A percentile compares a stretch with the other conserved stretches of the same genome.
These are phyloP conservation scores for Oithona nana DNA, from an alignment of 2,888 invertebrate species.

Conservation along the genomic window DNA sequence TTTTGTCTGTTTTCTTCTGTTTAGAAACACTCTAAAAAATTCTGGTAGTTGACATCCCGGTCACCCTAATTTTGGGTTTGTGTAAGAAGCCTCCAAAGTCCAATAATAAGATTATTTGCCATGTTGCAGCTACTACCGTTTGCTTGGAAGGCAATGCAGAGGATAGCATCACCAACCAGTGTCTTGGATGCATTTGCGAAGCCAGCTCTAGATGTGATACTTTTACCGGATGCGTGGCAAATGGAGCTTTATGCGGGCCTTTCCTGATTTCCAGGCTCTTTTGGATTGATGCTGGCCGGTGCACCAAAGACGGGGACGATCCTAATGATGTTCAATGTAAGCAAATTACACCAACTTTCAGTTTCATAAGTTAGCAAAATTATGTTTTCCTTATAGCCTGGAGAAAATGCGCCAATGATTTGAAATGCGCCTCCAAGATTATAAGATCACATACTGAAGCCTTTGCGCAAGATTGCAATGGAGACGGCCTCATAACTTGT, in stretches of 20 bases:
- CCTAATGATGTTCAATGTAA: not conserved
- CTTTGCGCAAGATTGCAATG: constrained; percentile 24
- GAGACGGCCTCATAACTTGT: constrained; percentile 24
- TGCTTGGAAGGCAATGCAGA: too few relatives aligned
- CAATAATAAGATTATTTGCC: too few relatives aligned
- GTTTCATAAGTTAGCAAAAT: too few relatives aligned
- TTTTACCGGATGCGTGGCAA: not conserved
- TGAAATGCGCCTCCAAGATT: not conserved
- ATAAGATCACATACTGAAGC: constrained; percentile 17
- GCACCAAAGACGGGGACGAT: not conserved
- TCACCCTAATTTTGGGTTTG: too few relatives aligned
- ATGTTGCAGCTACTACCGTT: too few relatives aligned
- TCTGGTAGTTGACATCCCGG: too few relatives aligned
- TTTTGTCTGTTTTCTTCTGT: too few relatives aligned
- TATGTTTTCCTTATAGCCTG: constrained; percentile 2
- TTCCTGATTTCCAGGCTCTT: not conserved
- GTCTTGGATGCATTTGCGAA: constrained; percentile 5
- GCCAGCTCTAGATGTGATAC: constrained; percentile 5
- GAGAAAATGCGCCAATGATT: not conserved
- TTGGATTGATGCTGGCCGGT: not conserved
- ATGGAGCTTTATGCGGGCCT: not conserved
- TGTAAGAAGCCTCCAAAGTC: too few relatives aligned
- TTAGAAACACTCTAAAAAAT: too few relatives aligned
- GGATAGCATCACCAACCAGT: not conserved
- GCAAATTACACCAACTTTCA: too few relatives aligned